Evolutionary conservation across 2,797 vertebrate genomes (phyloP), one percentile per base, ranked within the genome.

Genomic region (Poecilia picta): DNA sequence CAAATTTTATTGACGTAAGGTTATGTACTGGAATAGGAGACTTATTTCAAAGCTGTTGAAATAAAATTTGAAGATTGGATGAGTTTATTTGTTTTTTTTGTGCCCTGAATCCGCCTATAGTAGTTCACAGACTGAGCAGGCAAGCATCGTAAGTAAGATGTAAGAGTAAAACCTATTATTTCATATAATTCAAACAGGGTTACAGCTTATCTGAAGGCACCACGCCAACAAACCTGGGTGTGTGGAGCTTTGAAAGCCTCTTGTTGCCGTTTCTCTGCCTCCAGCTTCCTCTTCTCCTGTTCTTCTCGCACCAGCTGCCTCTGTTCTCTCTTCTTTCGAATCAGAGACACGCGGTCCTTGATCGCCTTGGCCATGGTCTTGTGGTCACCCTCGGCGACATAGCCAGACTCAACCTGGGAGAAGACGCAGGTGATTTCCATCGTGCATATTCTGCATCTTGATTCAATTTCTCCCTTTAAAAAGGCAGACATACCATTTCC

Each of bases 301-400:
- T 98, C 97, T 78, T 98, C 97, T 57, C 98, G 95, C 57, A 99
- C 98, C 85, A 97, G 93, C 82, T 97, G 97, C 39, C 97, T 96
- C 93, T 99, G 98, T 72, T 99, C 98, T 82, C 98, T 93, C 93
- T 99, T 99, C 80, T 97, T 96, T 80, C 96, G 96, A 91, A 99
- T 99, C 95, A 99, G 92, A 64, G 98, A 98, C 45, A 99, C 98
- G 0, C 98, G 96, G 88, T 99, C 98, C 92, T 98, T 99, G 95
- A 99, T 99, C 31, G 98, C 98, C 93, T 99, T 99, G 68, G 98
- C 98, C 97, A 99, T 99, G 49, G 98, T 99, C 96, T 99, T 99
- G 87, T 99, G 98, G 95, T 99, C 98, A 15, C 97, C 97, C 91
- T 99, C 98, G 76, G 98, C 98, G 81, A 99, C 98, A 80, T 98